Evolutionary conservation across 2,797 vertebrate genomes (phyloP).

Genomic region (Paguma larvata): DNA sequence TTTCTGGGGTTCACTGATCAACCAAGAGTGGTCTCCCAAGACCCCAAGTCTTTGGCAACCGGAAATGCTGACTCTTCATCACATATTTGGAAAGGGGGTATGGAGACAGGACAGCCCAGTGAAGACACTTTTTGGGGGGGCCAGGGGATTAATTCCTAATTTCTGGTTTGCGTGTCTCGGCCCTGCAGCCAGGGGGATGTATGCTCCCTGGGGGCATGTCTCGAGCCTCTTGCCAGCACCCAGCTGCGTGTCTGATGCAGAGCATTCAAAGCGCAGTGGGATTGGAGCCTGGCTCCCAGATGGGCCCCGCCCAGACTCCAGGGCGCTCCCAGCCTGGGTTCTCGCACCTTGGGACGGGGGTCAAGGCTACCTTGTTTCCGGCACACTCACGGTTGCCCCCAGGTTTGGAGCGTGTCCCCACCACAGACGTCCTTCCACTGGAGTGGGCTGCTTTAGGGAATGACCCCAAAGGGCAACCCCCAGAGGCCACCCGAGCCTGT

Average conservation of each 20-base stretch:
- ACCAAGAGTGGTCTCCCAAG: background rate
- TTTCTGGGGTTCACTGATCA: constrained; percentile 20
- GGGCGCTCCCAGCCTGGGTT: background rate
- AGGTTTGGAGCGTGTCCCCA: background rate
- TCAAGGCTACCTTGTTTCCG: background rate
- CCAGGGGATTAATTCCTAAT: background rate
- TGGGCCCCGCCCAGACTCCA: background rate
- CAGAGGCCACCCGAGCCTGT: background rate
- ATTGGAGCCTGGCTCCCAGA: background rate
- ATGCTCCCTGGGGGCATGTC: background rate
- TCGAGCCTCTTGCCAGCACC: background rate
- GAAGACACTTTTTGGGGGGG: background rate
- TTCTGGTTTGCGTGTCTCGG: background rate
- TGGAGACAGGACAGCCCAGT: background rate
- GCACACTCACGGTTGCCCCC: background rate
- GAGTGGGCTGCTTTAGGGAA: background rate
- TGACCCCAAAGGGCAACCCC: background rate
- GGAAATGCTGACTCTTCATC: background rate
- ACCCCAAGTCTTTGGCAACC: background rate
- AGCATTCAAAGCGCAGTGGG: background rate
- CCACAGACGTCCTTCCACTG: background rate
- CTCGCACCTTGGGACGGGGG: background rate
- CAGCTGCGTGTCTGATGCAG: background rate
- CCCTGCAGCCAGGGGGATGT: background rate
- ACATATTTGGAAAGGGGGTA: background rate